A percentile compares a stretch with the other conserved stretches of the same genome.
phyloP scores from a whole-genome alignment of 2,113 vertebrate genomes.

The Benitochromis conjunctus region DNA sequence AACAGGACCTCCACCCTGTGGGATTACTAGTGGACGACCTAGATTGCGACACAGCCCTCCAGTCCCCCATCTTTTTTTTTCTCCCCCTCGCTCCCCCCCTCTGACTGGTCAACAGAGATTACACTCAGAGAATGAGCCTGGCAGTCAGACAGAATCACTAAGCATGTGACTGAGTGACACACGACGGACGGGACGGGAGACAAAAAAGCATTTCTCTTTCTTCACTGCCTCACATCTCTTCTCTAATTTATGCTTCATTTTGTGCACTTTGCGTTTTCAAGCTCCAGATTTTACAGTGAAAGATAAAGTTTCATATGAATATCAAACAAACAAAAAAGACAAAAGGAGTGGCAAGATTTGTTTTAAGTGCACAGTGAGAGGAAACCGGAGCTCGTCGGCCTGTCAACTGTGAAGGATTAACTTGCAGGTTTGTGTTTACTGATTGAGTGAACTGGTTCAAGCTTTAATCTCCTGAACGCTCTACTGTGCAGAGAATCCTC shows the following conservation, averaged over 20 bases:
- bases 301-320: not conserved
- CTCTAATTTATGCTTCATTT: not conserved
- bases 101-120: slow-evolving; percentile 53
- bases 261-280: not conserved
- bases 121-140: slow-evolving; percentile 46
- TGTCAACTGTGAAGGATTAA: slow-evolving; percentile 18
- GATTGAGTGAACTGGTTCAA: slow-evolving; percentile 26
- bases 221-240: not conserved
- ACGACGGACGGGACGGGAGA: not conserved
- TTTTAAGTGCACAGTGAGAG: not conserved
- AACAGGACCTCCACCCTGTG: slow-evolving; percentile 32
- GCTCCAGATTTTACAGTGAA: not conserved
- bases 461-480: slow-evolving; percentile 5
- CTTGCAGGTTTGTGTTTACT: slow-evolving; percentile 1
- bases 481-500: not conserved
- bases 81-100: not conserved
- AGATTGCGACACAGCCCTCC: slow-evolving; percentile 44
- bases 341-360: not conserved
- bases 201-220: not conserved
- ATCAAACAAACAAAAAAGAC: not conserved
- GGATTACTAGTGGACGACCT: slow-evolving; percentile 62
- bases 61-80: not conserved
- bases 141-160: slow-evolving; percentile 29
- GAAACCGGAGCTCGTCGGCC: not conserved
- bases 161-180: slow-evolving; percentile 61